Evolutionary conservation across 2,113 vertebrate species (phyloP), one percentile per base, ranked within the genome.

Genomic region (Miniopterus natalensis): DNA sequence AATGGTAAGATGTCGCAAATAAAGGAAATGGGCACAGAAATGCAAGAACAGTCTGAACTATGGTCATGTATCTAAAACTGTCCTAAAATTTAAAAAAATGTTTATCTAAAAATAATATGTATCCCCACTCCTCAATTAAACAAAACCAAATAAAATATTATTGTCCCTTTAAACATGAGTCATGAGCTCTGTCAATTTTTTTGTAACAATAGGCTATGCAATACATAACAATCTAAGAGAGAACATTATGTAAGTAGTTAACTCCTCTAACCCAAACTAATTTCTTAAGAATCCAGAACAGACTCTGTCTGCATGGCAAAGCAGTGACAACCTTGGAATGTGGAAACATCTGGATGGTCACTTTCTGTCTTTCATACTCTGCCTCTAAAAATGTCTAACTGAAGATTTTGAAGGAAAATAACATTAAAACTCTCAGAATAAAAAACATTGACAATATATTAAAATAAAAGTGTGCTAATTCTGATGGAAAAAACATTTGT

Each of bases 291-390:
- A 47, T 18, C 45, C 59, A 83, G n/a, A 65, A 36, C 55, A 83
- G 74, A 59, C n/a, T 83, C 21, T 18, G 49, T 73, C 27, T 93
- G 47, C 40, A 73, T 84, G 68, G 70, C 57, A 66, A 49, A 8
- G 25, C 40, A 73, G 14, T 81, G 79, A 87, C 40, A 71, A 18
- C 12, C 36, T 61, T 92, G 59, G 40, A 78, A 89, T 71, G 65
- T 27, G 45, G 59, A 36, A 81, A 84, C 40, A 68, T 80, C 57
- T 88, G 71, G n/a, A 57, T 17, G 29, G 10, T 27, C 27, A 45
- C 90, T 68, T 63, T 92, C 80, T 95, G 10, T 87, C 53, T 49
- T 94, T 88, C 68, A 68, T 73, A 80, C 36, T 73, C 63, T 79
- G 0, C 0, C 5, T 8, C 23, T 36, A 40, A 94, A 68, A 88